These are phyloP conservation scores for Oxyteleia sp. DNA, from an alignment of 2,888 invertebrate species.

Conservation along the genomic window DNA sequence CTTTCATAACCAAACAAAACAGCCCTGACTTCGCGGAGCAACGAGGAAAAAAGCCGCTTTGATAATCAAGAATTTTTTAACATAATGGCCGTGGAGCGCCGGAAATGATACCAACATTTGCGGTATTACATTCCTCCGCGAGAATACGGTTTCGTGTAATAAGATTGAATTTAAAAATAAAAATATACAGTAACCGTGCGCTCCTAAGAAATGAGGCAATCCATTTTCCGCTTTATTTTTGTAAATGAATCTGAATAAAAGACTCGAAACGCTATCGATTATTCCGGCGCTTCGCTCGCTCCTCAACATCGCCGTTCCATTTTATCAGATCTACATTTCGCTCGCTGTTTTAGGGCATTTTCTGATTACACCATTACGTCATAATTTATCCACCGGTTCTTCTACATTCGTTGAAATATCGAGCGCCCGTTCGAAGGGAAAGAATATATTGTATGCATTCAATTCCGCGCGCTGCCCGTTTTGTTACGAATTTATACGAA, in stretches of 20 bases:
- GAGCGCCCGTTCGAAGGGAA: not conserved
- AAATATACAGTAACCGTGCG: slow-evolving; percentile 28
- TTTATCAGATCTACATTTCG: slow-evolving; percentile 56
- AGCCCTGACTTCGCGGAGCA: not conserved
- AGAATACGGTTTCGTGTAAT: slow-evolving; percentile 29
- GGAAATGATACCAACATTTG: slow-evolving; percentile 32
- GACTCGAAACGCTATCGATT: slow-evolving; percentile 51
- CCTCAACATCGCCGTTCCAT: slow-evolving; percentile 28
- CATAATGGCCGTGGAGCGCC: not conserved
- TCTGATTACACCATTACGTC: slow-evolving; percentile 52
- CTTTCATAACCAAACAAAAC: slow-evolving; percentile 16
- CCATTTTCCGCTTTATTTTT: slow-evolving; percentile 61
- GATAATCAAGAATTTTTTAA: slow-evolving; percentile 25
- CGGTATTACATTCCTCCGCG: slow-evolving; percentile 27
- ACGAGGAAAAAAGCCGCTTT: slow-evolving; percentile 3
- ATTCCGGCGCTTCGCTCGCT: slow-evolving; percentile 24
- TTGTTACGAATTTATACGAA: slow-evolving; percentile 12
- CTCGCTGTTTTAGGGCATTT: slow-evolving; percentile 49
- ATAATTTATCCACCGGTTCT: slow-evolving; percentile 43
- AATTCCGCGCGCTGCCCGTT: slow-evolving; percentile 1
- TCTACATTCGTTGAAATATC: slow-evolving; percentile 31
- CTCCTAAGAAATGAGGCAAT: slow-evolving; percentile 51
- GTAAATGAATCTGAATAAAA: slow-evolving; percentile 60
- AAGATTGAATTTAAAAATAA: slow-evolving; percentile 61
- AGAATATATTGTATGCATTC: slow-evolving; percentile 31